Base-by-base conservation (phyloP, 2,797 vertebrate species). In the Telmatherina bonti region DNA sequence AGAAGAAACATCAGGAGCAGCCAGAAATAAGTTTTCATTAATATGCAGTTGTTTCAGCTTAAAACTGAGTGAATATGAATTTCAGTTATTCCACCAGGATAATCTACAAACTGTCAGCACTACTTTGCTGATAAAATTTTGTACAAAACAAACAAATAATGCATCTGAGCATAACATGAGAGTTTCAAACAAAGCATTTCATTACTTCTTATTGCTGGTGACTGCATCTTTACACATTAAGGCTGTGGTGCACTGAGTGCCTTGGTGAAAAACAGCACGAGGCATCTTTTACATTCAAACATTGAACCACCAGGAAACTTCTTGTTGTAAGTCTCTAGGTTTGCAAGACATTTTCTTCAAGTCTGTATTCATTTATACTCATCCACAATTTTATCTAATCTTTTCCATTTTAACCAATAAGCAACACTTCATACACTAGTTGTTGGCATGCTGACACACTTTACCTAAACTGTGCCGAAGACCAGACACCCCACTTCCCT, bases 381-480 rank as follows among this genome's bases (percentile, higher is more conserved):
- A 52, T 15, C 62, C 7, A 51, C n/a, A 55, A 30, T 1, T 52
- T 65, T n/a, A 62, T 20, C 5, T 52, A 64, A 81, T 78, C 33
- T 45, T 59, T 58, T 67, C 16, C 22, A 54, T 29, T 49, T 56
- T 27, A 62, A 71, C 55, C 30, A 56, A 18, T 51, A 33, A 65
- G 36, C 33, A 15, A 38, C 16, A 9, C 10, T 30, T 58, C 16
- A 52, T 51, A 62, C 33, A 70, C 26, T 47, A 35, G 67, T 61
- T 29, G n/a, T 77, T 66, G 76, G 38, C 67, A 72, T 22, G 76
- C 80, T 72, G 72, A 74, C 70, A 82, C 72, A 78, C 56, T 78
- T 74, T 51, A 74, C 60, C 78, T 59, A n/a, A 8, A 57, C 54
- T 54, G 47, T 35, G 64, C 71, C 62, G 67, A 76, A 76, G 86